Evolutionary conservation across 2,888 invertebrate genomes (phyloP).

Genomic region (Ormyrus labotus): DNA sequence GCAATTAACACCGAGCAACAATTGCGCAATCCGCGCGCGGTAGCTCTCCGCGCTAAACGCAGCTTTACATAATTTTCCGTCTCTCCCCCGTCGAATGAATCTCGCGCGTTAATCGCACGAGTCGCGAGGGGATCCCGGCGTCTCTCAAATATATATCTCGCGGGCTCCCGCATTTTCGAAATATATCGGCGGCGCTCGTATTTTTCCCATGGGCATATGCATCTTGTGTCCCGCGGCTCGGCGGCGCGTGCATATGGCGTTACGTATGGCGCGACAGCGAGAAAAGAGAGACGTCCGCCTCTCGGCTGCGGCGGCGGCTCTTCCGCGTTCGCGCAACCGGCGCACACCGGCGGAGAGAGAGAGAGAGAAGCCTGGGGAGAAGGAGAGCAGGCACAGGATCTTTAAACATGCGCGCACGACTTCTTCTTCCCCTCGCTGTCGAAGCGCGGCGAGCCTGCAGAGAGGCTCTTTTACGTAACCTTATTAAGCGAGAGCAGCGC

Average conservation of each 20-base stretch:
- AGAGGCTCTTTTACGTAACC: conserved; percentile 64
- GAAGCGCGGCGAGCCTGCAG: not conserved
- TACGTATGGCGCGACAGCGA: conserved; percentile 60
- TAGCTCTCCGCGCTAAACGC: no score
- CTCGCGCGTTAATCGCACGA: no score
- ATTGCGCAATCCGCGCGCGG: no score
- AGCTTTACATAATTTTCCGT: no score
- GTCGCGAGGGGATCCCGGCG: no score
- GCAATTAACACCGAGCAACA: no score
- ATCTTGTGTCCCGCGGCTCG: no score
- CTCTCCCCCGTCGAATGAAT: no score
- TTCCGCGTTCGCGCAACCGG: conserved; percentile 72
- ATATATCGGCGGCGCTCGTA: no score
- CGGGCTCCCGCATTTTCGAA: no score
- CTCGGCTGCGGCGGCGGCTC: conserved; percentile 61
- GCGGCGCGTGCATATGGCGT: conserved; percentile 52
- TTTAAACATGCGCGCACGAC: conserved; percentile 63
- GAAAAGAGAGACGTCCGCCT: conserved; percentile 48
- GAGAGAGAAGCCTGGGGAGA: conserved; percentile 47
- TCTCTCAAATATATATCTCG: no score
- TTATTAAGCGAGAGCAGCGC: conserved; percentile 62
- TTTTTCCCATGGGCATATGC: no score
- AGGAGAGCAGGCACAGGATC: conserved; percentile 53
- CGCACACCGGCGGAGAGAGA: conserved; percentile 53
- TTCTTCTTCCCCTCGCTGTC: conserved; percentile 53